These are phyloP conservation scores for Hyphantria cunea DNA, from an alignment of 1,140 invertebrate genomes.

Conservation along the genomic window DNA sequence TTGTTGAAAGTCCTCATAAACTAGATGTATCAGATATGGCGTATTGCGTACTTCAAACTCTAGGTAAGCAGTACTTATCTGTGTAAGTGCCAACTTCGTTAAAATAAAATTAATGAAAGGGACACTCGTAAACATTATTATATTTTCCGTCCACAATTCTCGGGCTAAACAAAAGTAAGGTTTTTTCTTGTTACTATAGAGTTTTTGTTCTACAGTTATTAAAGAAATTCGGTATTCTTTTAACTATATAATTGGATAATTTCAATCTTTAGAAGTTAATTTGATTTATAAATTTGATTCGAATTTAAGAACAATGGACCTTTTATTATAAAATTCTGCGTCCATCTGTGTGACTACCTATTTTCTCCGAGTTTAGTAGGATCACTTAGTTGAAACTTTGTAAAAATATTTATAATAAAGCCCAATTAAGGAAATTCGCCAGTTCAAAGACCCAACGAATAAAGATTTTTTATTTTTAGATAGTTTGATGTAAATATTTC, in stretches of 20 bases:
- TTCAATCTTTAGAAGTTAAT: slow-evolving; percentile 16
- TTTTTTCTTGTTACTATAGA: slow-evolving; percentile 8
- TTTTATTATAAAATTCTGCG: not conserved
- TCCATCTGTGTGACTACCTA: too few relatives aligned
- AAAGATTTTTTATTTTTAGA: too few relatives aligned
- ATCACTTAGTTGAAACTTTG: too few relatives aligned
- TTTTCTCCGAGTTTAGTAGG: too few relatives aligned
- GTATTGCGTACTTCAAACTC: slow-evolving; percentile 13
- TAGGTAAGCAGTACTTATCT: slow-evolving; percentile 12
- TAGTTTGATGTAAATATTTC: too few relatives aligned
- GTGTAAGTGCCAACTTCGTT: slow-evolving; percentile 8
- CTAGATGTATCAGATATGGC: not conserved
- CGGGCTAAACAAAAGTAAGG: slow-evolving; percentile 18
- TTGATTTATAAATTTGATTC: slow-evolving; percentile 5
- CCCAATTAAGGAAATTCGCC: too few relatives aligned
- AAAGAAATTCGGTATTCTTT: slow-evolving; percentile 16
- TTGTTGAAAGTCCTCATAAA: slow-evolving; percentile 5
- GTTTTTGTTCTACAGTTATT: slow-evolving; percentile 15
- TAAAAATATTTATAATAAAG: too few relatives aligned
- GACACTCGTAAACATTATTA: slow-evolving; percentile 26
- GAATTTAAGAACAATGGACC: too few relatives aligned
- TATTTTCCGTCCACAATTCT: slow-evolving; percentile 13
- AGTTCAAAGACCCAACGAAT: too few relatives aligned
- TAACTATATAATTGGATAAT: slow-evolving; percentile 18
- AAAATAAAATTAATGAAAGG: slow-evolving; percentile 27